phyloP scores from a whole-genome alignment of 2,797 vertebrate genomes.

The Syndactyla subalaris region DNA sequence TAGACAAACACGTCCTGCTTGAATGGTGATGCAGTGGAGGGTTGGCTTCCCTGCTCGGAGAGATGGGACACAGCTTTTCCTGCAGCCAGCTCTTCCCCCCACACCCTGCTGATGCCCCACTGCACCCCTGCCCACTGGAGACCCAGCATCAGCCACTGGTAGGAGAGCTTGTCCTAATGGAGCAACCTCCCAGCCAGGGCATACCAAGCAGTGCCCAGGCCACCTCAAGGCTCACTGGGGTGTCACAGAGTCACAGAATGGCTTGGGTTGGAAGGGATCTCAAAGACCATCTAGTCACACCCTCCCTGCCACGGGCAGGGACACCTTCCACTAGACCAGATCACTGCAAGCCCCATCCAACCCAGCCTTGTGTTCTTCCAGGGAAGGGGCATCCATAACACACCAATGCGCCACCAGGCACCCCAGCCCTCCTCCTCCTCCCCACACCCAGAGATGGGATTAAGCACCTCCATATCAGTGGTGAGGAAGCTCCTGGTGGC shows the following conservation, averaged over 20 bases:
- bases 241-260: not conserved
- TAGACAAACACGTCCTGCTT: slow-evolving; percentile 85
- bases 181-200: accelerated
- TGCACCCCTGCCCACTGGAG: not conserved
- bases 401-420: accelerated
- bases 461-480: accelerated
- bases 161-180: not conserved
- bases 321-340: not conserved
- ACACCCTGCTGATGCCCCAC: accelerated
- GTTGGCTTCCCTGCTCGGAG: slow-evolving; percentile 82
- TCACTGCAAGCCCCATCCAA: not conserved
- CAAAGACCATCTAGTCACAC: not conserved
- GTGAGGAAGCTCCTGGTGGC: not conserved
- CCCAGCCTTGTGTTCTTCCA: too few species aligned
- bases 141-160: accelerated
- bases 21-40: slow-evolving; percentile 82
- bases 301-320: accelerated
- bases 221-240: accelerated
- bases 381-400: not conserved
- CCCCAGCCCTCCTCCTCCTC: not conserved
- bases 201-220: not conserved
- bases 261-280: not conserved
- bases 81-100: not conserved
- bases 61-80: not conserved
- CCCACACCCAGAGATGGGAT: accelerated